Percentiles rank a stretch among this genome's conserved stretches.
Conservation (phyloP, 2,113 vertebrate species). For the Sinocyclocheilus anshuiensis region DNA sequence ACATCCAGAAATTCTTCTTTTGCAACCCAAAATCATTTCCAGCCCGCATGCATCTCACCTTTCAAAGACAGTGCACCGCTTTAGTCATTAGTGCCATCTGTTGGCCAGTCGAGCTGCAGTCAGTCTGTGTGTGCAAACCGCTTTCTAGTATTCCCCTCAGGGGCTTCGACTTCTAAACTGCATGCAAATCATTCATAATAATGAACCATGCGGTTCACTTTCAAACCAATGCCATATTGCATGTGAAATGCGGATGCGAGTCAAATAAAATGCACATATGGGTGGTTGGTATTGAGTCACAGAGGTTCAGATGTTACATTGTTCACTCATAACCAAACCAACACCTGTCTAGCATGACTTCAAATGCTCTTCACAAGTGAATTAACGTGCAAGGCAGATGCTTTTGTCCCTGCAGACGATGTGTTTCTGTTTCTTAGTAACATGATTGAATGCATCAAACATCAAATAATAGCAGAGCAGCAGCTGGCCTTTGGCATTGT, state of each 20-base stretch:
- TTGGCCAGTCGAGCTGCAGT: constrained; percentile 60
- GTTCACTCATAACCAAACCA: constrained; percentile 26
- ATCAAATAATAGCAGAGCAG: constrained; percentile 62
- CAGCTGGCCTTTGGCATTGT: constrained; percentile 74
- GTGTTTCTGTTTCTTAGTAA: constrained; percentile 65
- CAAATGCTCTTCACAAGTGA: constrained; percentile 51
- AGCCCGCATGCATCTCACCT: constrained; percentile 12
- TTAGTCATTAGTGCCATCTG: constrained; percentile 80
- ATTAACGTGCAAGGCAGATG: constrained; percentile 45
- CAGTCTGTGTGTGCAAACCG: not conserved
- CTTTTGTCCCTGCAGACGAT: constrained; percentile 63
- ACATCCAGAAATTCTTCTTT: not conserved
- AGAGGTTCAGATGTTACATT: constrained; percentile 13
- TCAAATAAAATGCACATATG: constrained; percentile 28
- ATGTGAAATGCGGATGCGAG: not conserved
- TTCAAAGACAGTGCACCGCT: constrained; percentile 36
- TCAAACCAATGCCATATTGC: not conserved
- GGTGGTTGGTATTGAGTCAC: not conserved
- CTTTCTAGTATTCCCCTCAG: not conserved
- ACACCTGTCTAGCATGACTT: constrained; percentile 68
- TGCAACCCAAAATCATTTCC: constrained; percentile 15
- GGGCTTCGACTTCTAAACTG: constrained; percentile 4
- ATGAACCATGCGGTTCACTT: not conserved
- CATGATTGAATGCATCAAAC: constrained; percentile 70
- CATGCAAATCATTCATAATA: not conserved